Percentiles rank a stretch among this genome's conserved stretches.
Conservation (phyloP, 2,113 vertebrate species). For the Lepus europaeus region DNA sequence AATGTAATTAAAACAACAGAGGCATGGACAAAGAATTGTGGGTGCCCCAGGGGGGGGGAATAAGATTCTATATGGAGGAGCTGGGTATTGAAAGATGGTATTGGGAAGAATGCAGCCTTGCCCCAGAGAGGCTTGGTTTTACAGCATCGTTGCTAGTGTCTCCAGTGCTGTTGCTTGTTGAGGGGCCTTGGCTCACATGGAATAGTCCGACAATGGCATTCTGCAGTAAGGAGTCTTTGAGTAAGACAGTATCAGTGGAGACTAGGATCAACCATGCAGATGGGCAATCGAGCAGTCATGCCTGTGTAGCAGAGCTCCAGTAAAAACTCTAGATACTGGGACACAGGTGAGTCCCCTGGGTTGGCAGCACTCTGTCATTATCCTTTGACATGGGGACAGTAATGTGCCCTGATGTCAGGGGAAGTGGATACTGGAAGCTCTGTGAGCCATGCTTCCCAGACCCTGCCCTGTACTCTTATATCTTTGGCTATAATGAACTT, state of each 20-base stretch:
- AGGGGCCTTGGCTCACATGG: background rate
- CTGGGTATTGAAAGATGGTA: background rate
- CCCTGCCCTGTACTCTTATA: background rate
- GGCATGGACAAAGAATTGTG: rapidly evolving
- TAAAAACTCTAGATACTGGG: background rate
- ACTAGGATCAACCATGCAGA: background rate
- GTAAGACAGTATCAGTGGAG: background rate
- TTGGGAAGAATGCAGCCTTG: background rate
- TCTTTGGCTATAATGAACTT: background rate
- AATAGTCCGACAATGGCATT: background rate
- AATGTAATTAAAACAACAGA: background rate
- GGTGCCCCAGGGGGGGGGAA: rapidly evolving
- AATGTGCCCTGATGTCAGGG: background rate
- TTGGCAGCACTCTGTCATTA: background rate
- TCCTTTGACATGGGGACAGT: background rate
- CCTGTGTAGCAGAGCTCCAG: background rate
- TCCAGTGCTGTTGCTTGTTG: background rate
- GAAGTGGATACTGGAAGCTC: background rate
- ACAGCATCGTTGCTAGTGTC: background rate
- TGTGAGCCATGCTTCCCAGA: background rate
- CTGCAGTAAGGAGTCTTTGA: background rate
- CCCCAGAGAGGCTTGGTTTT: background rate
- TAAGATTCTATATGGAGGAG: background rate
- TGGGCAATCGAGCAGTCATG: background rate
- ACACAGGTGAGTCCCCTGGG: background rate